Evolutionary conservation across 2,797 vertebrate species (phyloP).

Genomic region (Gallinago nigripennis): DNA sequence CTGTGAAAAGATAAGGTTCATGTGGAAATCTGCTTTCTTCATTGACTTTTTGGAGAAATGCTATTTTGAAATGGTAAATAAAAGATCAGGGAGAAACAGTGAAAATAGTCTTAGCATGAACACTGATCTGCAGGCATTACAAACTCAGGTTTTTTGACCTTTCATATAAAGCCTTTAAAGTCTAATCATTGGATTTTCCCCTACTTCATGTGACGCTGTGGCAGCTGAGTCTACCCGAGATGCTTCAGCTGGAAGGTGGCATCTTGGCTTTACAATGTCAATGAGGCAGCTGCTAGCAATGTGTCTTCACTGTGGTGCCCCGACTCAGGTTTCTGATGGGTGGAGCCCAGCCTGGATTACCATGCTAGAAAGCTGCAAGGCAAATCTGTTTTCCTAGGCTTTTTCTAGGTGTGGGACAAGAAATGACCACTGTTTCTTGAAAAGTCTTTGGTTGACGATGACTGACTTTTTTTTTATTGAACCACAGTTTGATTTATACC

Average conservation of each 20-base stretch:
- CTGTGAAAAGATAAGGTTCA: neutral
- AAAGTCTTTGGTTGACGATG: neutral
- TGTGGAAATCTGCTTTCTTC: neutral
- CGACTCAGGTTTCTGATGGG: neutral
- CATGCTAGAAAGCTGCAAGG: neutral
- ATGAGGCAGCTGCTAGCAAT: neutral
- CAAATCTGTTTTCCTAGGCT: neutral
- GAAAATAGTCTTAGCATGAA: neutral
- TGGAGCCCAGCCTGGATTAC: neutral
- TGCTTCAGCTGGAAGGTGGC: neutral
- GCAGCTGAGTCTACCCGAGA: neutral
- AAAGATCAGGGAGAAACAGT: neutral
- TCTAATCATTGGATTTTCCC: neutral
- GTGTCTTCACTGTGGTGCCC: neutral
- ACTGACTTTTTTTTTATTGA: neutral
- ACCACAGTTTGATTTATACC: neutral
- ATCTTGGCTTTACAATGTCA: neutral
- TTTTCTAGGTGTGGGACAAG: neutral
- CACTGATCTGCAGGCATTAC: neutral
- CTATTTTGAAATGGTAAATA: neutral
- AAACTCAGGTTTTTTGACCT: neutral
- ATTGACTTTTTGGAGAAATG: neutral
- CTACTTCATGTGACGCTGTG: neutral
- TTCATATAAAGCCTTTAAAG: neutral
- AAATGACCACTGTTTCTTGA: neutral